A percentile compares a stretch with the other conserved stretches of the same genome.
Conservation (phyloP, 2,113 vertebrate genomes). For the Oreochromis niloticus region DNA sequence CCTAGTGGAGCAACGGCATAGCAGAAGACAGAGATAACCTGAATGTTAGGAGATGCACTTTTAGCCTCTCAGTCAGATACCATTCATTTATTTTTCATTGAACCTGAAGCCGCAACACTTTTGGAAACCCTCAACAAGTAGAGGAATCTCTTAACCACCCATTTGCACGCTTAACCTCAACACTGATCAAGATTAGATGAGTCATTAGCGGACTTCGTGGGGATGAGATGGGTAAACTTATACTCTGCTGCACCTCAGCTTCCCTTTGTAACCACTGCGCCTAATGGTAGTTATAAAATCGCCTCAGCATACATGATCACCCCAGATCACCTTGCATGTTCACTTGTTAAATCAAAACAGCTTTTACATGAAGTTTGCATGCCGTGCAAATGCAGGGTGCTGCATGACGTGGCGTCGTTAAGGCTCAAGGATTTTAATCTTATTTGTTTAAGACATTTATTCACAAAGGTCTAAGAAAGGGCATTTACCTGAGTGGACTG, state of each 20-base stretch:
- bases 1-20: background rate
- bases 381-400: background rate
- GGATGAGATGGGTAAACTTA: background rate
- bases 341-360: background rate
- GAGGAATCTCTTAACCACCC: background rate
- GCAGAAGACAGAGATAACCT: background rate
- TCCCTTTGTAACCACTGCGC: background rate
- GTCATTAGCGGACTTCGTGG: background rate
- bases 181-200: background rate
- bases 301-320: background rate
- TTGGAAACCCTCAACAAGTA: background rate
- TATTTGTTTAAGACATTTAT: conserved; percentile 32
- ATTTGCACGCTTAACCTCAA: background rate
- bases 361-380: conserved; percentile 62
- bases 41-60: background rate
- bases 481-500: background rate
- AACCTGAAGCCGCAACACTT: background rate
- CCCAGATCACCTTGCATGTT: background rate
- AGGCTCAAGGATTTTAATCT: conserved; percentile 19
- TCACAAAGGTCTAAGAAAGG: background rate
- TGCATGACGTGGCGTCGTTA: background rate
- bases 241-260: background rate
- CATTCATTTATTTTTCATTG: background rate
- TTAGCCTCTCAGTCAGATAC: background rate
- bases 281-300: background rate